Evolutionary conservation across 2,113 vertebrate species (phyloP).

Genomic region (Neogobius melanostomus): DNA sequence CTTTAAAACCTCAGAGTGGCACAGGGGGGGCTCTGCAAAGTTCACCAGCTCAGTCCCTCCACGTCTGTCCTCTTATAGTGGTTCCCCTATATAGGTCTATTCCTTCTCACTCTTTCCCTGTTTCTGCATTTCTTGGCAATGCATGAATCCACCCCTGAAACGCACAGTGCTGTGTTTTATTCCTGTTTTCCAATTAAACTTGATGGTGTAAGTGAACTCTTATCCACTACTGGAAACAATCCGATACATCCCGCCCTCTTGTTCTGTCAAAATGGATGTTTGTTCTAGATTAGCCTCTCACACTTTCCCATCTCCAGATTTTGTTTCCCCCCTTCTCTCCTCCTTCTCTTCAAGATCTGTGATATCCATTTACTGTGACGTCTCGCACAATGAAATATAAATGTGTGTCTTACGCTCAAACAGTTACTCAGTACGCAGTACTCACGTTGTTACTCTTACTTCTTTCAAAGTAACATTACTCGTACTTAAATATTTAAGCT

Average conservation of each 20-base stretch:
- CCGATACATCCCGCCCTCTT: conserved; percentile 52
- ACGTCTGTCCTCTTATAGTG: conserved; percentile 22
- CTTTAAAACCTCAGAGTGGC: conserved; percentile 48
- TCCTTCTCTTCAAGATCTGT: conserved; percentile 33
- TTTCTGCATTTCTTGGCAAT: neutral
- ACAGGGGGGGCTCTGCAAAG: conserved; percentile 48
- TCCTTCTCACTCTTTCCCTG: neutral
- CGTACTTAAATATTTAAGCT: too few relatives aligned
- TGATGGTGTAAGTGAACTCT: conserved; percentile 60
- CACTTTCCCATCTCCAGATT: conserved; percentile 22
- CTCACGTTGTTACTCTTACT: too few relatives aligned
- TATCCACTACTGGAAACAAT: conserved; percentile 65
- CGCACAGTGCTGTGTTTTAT: neutral
- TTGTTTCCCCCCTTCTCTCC: too few relatives aligned
- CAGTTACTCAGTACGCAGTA: too few relatives aligned
- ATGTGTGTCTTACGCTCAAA: conserved; percentile 52
- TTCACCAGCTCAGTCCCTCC: conserved; percentile 29
- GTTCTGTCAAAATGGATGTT: conserved; percentile 65
- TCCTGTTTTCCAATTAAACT: conserved; percentile 42
- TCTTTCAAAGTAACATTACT: too few relatives aligned
- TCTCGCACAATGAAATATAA: conserved; percentile 68
- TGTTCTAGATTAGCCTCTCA: conserved; percentile 67
- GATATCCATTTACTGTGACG: conserved; percentile 51
- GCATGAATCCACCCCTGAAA: conserved; percentile 14
- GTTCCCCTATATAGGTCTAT: conserved; percentile 10